phyloP scores from a whole-genome alignment of 2,797 vertebrate genomes.

The Clarias pachynema region DNA sequence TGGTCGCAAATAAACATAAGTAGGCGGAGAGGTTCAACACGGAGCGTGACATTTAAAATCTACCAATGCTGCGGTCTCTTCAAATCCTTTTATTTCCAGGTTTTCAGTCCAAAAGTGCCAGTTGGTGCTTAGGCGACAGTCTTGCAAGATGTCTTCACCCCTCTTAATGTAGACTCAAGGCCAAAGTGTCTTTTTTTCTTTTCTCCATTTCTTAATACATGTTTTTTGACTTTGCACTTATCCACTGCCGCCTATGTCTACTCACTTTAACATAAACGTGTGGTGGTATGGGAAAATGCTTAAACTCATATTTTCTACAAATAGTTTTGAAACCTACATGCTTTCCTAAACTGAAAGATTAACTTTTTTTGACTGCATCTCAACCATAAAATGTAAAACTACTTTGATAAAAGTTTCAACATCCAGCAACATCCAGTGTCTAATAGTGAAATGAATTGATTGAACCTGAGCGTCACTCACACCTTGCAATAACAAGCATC shows the following conservation, averaged over 20 bases:
- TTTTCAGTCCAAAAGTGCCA: neutral
- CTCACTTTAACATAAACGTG: neutral
- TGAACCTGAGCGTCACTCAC: neutral
- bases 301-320: neutral
- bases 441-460: neutral
- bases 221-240: neutral
- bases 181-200: neutral
- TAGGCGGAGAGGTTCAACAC: neutral
- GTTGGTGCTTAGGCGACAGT: neutral
- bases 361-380: neutral
- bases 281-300: neutral
- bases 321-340: neutral
- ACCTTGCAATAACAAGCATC: neutral
- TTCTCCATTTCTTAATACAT: neutral
- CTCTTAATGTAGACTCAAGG: neutral
- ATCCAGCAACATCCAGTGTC: neutral
- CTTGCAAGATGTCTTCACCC: neutral
- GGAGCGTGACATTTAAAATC: neutral
- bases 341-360: neutral
- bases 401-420: neutral
- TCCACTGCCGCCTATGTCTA: neutral
- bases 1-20: neutral
- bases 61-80: neutral
- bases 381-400: neutral
- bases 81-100: neutral